Evolutionary conservation across 2,888 invertebrate genomes (phyloP).

Genomic region (Rugalucina vietnamica): DNA sequence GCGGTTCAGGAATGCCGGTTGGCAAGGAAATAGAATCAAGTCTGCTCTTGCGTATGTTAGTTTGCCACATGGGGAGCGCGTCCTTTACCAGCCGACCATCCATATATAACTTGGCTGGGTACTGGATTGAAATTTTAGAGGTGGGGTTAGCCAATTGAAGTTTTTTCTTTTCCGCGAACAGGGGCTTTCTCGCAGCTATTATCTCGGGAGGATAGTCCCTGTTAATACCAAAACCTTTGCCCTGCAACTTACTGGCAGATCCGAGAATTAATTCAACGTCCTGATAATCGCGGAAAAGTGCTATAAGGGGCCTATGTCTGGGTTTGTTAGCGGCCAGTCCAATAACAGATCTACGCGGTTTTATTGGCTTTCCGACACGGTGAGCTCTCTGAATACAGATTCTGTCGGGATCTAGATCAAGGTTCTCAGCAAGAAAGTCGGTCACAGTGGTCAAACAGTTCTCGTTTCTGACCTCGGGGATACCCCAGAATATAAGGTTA

Average conservation of each 20-base stretch:
- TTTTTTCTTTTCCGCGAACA: neutral
- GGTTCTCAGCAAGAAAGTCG: neutral
- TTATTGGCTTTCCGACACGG: neutral
- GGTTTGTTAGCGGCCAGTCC: neutral
- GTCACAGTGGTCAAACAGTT: neutral
- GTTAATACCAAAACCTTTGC: neutral
- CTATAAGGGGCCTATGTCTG: neutral
- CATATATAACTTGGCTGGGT: neutral
- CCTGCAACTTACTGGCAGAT: neutral
- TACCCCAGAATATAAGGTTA: neutral
- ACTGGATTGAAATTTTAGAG: neutral
- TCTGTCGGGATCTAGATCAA: neutral
- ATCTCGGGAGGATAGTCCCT: neutral
- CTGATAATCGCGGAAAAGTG: neutral
- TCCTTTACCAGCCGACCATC: neutral
- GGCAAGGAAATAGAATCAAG: neutral
- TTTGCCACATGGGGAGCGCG: neutral
- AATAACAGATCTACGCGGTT: no score
- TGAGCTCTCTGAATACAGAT: neutral
- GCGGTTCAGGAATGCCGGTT: neutral
- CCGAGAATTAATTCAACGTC: neutral
- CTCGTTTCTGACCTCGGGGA: neutral
- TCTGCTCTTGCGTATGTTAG: neutral
- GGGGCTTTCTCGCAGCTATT: neutral
- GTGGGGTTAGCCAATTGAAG: neutral